Evolutionary conservation across 1,140 invertebrate species (phyloP).

Genomic region (Hypothenemus hampei): DNA sequence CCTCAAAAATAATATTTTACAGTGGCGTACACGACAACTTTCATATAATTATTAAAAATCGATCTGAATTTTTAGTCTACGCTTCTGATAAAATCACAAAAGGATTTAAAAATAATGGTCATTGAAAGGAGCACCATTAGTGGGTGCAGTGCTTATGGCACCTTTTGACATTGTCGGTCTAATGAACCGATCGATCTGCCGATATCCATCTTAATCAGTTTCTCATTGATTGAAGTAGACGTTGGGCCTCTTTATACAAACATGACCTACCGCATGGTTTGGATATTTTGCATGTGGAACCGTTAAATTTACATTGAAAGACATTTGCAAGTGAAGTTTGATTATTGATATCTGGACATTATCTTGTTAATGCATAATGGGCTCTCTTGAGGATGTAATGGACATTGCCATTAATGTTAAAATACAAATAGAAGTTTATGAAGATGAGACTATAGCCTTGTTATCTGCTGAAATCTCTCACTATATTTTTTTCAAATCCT

Average conservation of each 20-base stretch:
- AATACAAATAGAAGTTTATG: too few species aligned
- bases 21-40: not conserved
- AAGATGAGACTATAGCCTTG: too few species aligned
- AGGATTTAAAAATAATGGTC: conserved; percentile 24
- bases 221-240: conserved; percentile 26
- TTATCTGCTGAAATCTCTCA: too few species aligned
- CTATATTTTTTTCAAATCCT: too few species aligned
- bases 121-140: conserved; percentile 23
- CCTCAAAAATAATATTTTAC: not conserved
- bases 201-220: conserved; percentile 33
- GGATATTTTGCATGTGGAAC: too few species aligned
- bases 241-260: conserved; percentile 9
- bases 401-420: too few species aligned
- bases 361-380: too few species aligned
- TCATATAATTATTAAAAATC: not conserved
- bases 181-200: conserved; percentile 29
- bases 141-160: conserved; percentile 26
- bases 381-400: too few species aligned
- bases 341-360: too few species aligned
- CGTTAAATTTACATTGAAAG: too few species aligned
- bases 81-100: conserved; percentile 1
- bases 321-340: too few species aligned
- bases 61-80: not conserved
- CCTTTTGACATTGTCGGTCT: conserved; percentile 21
- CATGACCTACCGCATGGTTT: conserved; percentile 11